Evolutionary conservation across 2,888 invertebrate species (phyloP).

Genomic region (Andrena camellia): DNA sequence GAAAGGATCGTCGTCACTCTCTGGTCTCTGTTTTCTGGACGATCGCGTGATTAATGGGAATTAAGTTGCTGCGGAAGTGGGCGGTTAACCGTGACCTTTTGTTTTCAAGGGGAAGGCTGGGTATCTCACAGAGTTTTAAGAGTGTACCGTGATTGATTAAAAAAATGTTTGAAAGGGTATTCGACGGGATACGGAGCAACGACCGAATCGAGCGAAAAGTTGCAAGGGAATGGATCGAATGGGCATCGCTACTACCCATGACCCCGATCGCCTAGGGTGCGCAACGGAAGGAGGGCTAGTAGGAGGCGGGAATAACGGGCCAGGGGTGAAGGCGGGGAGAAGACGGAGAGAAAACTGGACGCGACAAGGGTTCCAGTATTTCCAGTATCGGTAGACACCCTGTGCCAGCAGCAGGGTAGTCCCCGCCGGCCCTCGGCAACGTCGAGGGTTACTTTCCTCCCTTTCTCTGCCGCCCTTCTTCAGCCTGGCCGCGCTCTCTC

Average conservation of each 20-base stretch:
- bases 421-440: slow-evolving; percentile 67
- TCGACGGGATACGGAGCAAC: not conserved
- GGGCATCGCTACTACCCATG: slow-evolving; percentile 17
- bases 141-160: not conserved
- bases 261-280: slow-evolving; percentile 25
- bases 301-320: slow-evolving; percentile 8
- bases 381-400: slow-evolving; percentile 68
- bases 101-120: not conserved
- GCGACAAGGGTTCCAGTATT: slow-evolving; percentile 59
- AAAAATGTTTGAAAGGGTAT: slow-evolving; percentile 1
- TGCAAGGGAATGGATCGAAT: slow-evolving; percentile 9
- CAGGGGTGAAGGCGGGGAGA: slow-evolving; percentile 4
- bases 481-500: slow-evolving; percentile 30
- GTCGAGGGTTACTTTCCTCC: slow-evolving; percentile 64
- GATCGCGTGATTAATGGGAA: slow-evolving; percentile 25
- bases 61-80: not conserved
- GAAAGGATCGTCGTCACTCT: not conserved
- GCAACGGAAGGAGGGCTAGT: not conserved
- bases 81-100: slow-evolving; percentile 25
- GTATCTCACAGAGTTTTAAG: not conserved
- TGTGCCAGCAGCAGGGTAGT: slow-evolving; percentile 29
- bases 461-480: slow-evolving; percentile 49
- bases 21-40: not conserved
- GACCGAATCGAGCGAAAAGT: slow-evolving; percentile 8
- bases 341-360: slow-evolving; percentile 20